phyloP scores from a whole-genome alignment of 2,888 invertebrate genomes.

The Macaria notata region DNA sequence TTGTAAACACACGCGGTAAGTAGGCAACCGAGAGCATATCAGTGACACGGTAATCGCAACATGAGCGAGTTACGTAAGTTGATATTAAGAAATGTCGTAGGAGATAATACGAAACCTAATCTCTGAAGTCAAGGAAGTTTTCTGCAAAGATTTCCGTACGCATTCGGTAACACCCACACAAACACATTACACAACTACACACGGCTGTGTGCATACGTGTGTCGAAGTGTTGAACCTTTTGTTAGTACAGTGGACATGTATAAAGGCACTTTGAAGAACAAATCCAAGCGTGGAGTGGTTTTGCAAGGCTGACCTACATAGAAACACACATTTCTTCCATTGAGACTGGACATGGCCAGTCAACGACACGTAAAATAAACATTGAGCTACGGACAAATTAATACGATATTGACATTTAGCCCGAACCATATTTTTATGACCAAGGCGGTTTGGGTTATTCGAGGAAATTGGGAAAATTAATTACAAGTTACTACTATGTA shows the following conservation, averaged over 20 bases:
- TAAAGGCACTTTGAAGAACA: slow-evolving; percentile 35
- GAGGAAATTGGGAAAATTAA: too few species aligned
- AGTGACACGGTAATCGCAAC: slow-evolving; percentile 27
- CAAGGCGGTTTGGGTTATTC: too few species aligned
- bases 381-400: slow-evolving; percentile 3
- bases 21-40: slow-evolving; percentile 26
- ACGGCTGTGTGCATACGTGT: slow-evolving; percentile 29
- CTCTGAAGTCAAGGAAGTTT: slow-evolving; percentile 57
- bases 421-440: too few species aligned
- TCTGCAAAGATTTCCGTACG: slow-evolving; percentile 59
- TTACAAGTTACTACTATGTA: too few species aligned
- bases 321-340: slow-evolving; percentile 25
- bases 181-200: slow-evolving; percentile 48
- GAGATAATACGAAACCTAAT: slow-evolving; percentile 50
- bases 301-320: slow-evolving; percentile 44
- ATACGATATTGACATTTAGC: slow-evolving; percentile 13
- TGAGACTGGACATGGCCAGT: slow-evolving; percentile 24
- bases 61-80: slow-evolving; percentile 42
- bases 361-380: slow-evolving; percentile 16
- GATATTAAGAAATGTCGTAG: slow-evolving; percentile 42
- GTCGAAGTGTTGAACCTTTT: slow-evolving; percentile 45
- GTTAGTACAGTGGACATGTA: slow-evolving; percentile 41
- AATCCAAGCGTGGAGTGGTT: slow-evolving; percentile 48
- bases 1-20: slow-evolving; percentile 15
- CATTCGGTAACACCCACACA: slow-evolving; percentile 53